Conservation (phyloP, 2,113 vertebrate genomes). For the Antechinus flavipes region DNA sequence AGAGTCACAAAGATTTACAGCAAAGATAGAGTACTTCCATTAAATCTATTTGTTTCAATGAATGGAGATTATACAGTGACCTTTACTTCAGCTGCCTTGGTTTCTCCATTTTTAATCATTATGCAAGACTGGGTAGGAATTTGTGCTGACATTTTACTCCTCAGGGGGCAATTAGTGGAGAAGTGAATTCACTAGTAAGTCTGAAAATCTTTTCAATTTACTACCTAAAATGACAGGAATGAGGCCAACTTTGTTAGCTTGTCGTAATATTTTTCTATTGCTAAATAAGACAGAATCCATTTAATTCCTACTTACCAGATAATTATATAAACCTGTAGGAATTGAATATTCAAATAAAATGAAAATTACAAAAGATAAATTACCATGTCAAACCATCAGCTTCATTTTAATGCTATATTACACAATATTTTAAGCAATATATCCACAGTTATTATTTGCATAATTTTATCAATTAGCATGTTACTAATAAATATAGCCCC, state of each 20-base stretch:
- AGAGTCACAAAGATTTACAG: conserved; percentile 16
- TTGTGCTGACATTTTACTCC: conserved; percentile 87
- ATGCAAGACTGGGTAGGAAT: conserved; percentile 88
- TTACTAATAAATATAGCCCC: not conserved
- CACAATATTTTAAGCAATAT: conserved; percentile 4
- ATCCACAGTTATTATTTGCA: conserved; percentile 10
- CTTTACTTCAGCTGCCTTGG: conserved; percentile 89
- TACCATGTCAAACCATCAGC: not conserved
- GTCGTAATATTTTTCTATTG: conserved; percentile 57
- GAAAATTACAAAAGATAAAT: conserved; percentile 42
- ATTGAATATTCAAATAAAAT: conserved; percentile 43
- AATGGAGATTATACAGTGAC: conserved; percentile 91
- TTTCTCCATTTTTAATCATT: conserved; percentile 95
- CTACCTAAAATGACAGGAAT: conserved; percentile 77
- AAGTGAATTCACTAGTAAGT: conserved; percentile 86
- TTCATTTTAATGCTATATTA: conserved; percentile 59
- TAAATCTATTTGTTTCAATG: conserved; percentile 93
- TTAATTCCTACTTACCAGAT: not conserved
- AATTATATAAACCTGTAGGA: conserved; percentile 27
- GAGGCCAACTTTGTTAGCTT: conserved; percentile 42
- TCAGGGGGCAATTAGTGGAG: conserved; percentile 90
- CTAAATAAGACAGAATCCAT: conserved; percentile 51
- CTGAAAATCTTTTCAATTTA: conserved; percentile 78
- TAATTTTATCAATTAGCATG: not conserved
- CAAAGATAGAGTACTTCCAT: conserved; percentile 87